Conservation (phyloP, 2,113 vertebrate species). For the Cervus canadensis region DNA sequence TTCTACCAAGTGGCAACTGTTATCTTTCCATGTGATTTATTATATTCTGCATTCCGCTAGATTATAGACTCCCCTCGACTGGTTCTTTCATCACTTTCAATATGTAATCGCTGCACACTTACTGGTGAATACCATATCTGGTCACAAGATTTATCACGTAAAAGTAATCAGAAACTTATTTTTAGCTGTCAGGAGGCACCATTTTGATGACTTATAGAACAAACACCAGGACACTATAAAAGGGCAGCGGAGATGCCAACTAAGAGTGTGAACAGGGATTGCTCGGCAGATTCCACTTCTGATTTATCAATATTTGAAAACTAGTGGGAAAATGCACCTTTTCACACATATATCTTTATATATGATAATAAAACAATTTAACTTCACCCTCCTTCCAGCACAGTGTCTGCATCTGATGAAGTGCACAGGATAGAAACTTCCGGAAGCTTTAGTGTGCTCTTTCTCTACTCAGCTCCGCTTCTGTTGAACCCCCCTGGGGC, state of each 20-base stretch:
- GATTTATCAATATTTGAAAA: slow-evolving; percentile 71
- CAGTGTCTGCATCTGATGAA: neutral
- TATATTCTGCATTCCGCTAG: slow-evolving; percentile 8
- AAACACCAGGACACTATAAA: neutral
- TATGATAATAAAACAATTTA: slow-evolving; percentile 34
- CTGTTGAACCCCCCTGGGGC: neutral
- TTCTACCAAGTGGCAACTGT: neutral
- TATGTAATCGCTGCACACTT: slow-evolving; percentile 64
- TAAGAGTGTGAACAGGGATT: neutral
- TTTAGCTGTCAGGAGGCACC: slow-evolving; percentile 63
- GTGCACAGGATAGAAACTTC: neutral
- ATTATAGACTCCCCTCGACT: slow-evolving; percentile 28
- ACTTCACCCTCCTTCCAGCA: neutral
- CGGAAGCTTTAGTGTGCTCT: neutral
- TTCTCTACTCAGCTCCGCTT: neutral
- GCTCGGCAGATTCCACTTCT: slow-evolving; percentile 17
- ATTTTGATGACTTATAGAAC: slow-evolving; percentile 64
- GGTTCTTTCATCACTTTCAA: slow-evolving; percentile 42
- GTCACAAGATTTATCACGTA: slow-evolving; percentile 70
- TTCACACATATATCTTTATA: neutral
- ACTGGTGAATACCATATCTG: slow-evolving; percentile 58
- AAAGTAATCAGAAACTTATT: slow-evolving; percentile 73
- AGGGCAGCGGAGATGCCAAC: neutral
- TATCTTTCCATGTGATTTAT: slow-evolving; percentile 54
- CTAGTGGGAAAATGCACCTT: neutral